These are phyloP conservation scores for Aethes cnicana DNA, from an alignment of 2,888 invertebrate genomes.

Conservation along the genomic window DNA sequence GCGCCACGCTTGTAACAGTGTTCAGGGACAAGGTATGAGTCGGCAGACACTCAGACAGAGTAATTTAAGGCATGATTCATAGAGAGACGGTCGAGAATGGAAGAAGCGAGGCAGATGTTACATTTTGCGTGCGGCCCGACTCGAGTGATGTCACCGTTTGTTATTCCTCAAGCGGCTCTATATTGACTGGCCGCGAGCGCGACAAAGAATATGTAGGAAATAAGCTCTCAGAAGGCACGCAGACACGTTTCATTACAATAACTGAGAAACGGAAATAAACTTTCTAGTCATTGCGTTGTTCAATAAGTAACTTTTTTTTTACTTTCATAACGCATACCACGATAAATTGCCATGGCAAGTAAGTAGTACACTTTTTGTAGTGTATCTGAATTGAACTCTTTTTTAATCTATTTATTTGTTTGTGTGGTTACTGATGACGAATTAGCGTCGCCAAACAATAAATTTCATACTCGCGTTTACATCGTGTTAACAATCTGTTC, in stretches of 20 bases:
- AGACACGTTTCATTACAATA: background rate
- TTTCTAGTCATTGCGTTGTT: too few species aligned
- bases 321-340: too few species aligned
- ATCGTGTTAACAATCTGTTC: too few species aligned
- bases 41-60: constrained; percentile 33
- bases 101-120: constrained; percentile 39
- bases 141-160: constrained; percentile 74
- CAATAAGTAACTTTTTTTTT: too few species aligned
- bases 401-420: too few species aligned
- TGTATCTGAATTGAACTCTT: too few species aligned
- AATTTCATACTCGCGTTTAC: too few species aligned
- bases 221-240: constrained; percentile 42
- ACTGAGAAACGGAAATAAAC: too few species aligned
- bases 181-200: constrained; percentile 59
- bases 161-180: constrained; percentile 63
- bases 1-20: constrained; percentile 46
- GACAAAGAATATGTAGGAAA: constrained; percentile 60
- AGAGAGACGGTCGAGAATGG: constrained; percentile 44
- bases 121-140: constrained; percentile 51
- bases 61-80: constrained; percentile 50
- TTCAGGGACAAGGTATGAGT: constrained; percentile 54
- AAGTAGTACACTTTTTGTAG: too few species aligned
- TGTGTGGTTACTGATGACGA: too few species aligned
- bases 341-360: too few species aligned
- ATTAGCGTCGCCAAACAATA: too few species aligned